phyloP scores from a whole-genome alignment of 1,140 invertebrate species.

The Thaumetopoea pityocampa region DNA sequence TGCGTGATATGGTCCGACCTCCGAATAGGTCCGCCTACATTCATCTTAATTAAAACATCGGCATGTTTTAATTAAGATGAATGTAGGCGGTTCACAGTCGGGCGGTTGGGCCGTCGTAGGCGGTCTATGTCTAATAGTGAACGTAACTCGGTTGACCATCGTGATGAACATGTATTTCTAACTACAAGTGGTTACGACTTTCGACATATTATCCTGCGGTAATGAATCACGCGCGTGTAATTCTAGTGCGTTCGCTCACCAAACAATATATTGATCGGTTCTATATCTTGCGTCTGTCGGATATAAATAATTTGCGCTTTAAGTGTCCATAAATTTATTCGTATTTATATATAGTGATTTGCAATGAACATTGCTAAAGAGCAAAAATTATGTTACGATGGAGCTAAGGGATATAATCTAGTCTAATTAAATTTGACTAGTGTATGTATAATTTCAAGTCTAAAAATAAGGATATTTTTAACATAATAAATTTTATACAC shows the following conservation, averaged over 20 bases:
- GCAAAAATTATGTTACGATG: slow-evolving; percentile 31
- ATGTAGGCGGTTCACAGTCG: no score
- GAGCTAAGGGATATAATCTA: slow-evolving; percentile 27
- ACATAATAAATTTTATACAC: slow-evolving; percentile 40
- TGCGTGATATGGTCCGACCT: no score
- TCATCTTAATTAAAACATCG: no score
- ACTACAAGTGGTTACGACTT: no score
- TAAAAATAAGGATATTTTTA: slow-evolving; percentile 63
- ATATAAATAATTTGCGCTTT: slow-evolving; percentile 46
- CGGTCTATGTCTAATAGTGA: no score
- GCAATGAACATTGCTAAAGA: slow-evolving; percentile 45
- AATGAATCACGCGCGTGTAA: neutral
- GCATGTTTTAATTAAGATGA: no score
- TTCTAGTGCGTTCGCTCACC: neutral
- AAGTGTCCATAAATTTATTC: slow-evolving; percentile 40
- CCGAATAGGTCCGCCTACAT: no score
- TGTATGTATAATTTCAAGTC: slow-evolving; percentile 60
- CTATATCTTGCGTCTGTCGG: slow-evolving; percentile 8
- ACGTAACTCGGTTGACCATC: no score
- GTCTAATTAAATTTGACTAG: slow-evolving; percentile 29
- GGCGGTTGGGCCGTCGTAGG: no score
- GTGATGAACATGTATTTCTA: no score
- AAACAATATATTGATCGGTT: neutral
- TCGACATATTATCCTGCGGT: no score
- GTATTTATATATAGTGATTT: slow-evolving; percentile 29